Percentiles rank a stretch among this genome's conserved stretches.
Conservation (phyloP, 2,113 vertebrate species). For the Dascyllus trimaculatus region DNA sequence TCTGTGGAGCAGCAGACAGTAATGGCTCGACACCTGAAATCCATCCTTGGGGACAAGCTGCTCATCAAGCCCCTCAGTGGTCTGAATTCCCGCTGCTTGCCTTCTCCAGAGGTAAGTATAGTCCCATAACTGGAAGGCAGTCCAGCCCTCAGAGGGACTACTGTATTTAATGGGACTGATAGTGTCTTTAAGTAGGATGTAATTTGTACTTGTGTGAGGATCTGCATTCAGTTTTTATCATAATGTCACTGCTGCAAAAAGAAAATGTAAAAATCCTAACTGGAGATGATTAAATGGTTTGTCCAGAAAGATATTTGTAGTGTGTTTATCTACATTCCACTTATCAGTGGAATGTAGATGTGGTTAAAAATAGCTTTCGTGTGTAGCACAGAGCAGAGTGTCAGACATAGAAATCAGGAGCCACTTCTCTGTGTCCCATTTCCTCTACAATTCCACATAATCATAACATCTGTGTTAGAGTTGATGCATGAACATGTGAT, state of each 20-base stretch:
- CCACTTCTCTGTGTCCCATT: constrained; percentile 16
- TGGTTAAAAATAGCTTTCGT: too few relatives aligned
- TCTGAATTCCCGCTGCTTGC: constrained; percentile 78
- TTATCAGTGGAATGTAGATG: too few relatives aligned
- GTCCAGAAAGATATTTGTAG: background rate
- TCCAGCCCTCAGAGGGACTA: too few relatives aligned
- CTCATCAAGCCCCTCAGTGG: constrained; percentile 83
- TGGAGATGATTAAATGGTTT: background rate
- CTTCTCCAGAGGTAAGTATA: constrained; percentile 90
- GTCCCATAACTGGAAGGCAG: too few relatives aligned
- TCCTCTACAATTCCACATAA: background rate
- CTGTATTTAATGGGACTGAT: too few relatives aligned
- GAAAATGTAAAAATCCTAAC: too few relatives aligned
- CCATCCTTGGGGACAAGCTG: constrained; percentile 92
- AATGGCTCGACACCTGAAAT: constrained; percentile 90
- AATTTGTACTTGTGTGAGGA: too few relatives aligned
- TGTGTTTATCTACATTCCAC: background rate
- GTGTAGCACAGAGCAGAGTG: background rate
- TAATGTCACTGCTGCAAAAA: too few relatives aligned
- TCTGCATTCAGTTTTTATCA: too few relatives aligned
- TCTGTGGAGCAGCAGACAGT: constrained; percentile 92
- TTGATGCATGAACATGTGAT: background rate
- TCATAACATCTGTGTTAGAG: background rate
- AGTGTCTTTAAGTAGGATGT: too few relatives aligned
- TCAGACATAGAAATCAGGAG: background rate